Evolutionary conservation across 2,888 invertebrate genomes (phyloP).

Genomic region (Margaritifera margaritifera): DNA sequence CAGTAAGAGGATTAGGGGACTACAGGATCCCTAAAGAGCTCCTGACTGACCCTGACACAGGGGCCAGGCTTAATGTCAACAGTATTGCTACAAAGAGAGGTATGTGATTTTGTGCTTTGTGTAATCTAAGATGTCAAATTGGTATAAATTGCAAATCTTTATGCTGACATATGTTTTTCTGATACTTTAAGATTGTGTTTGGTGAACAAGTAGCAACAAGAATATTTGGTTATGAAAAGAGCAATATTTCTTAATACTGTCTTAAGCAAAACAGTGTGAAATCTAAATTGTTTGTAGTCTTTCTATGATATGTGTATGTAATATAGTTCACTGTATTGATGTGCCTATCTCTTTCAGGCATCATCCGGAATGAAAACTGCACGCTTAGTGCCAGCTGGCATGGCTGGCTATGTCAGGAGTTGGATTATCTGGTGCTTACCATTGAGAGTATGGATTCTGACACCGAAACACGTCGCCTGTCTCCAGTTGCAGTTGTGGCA

Average conservation of each 20-base stretch:
- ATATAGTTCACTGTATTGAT: too few species aligned
- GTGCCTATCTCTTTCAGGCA: conserved; percentile 40
- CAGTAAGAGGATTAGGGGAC: conserved; percentile 61
- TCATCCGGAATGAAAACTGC: conserved; percentile 55
- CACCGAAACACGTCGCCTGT: conserved; percentile 66
- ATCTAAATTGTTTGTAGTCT: too few species aligned
- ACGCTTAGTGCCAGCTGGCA: conserved; percentile 44
- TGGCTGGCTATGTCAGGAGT: conserved; percentile 57
- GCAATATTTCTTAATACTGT: too few species aligned
- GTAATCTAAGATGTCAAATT: too few species aligned
- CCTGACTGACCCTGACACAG: conserved; percentile 53
- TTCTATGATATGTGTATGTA: too few species aligned
- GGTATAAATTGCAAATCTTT: too few species aligned
- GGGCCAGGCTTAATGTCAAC: conserved; percentile 40
- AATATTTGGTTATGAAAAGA: too few species aligned
- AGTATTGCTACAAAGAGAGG: conserved; percentile 63
- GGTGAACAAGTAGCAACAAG: too few species aligned
- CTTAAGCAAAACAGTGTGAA: too few species aligned
- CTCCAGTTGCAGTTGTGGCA: conserved; percentile 57
- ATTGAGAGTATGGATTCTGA: conserved; percentile 68
- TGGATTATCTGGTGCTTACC: conserved; percentile 58
- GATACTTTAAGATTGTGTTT: too few species aligned
- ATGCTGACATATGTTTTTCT: too few species aligned
- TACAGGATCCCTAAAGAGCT: conserved; percentile 65
- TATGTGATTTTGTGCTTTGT: conserved; percentile 38